phyloP scores from a whole-genome alignment of 2,888 invertebrate species.

The Patella caerulea region DNA sequence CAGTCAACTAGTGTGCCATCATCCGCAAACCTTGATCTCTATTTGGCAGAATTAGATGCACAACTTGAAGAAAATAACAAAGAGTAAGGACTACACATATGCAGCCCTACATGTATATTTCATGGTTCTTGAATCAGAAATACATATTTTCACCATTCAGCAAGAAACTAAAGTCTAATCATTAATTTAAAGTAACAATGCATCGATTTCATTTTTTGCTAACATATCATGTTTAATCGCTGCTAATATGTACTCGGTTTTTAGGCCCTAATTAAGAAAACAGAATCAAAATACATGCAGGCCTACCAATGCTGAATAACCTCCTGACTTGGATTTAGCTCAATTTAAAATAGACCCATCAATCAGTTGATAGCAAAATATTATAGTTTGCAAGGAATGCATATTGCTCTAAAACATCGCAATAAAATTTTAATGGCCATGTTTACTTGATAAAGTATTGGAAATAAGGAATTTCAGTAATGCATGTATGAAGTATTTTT shows the following conservation, averaged over 20 bases:
- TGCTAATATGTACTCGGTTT: too few relatives aligned
- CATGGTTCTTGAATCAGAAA: background rate
- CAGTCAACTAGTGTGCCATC: slow-evolving; percentile 51
- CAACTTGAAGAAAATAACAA: slow-evolving; percentile 57
- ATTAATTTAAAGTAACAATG: background rate
- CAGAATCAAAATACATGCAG: too few relatives aligned
- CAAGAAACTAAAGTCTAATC: background rate
- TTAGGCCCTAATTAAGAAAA: too few relatives aligned
- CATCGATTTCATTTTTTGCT: background rate
- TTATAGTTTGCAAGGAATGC: too few relatives aligned
- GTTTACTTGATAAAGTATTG: background rate
- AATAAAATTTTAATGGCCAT: too few relatives aligned
- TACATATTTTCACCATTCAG: background rate
- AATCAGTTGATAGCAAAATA: too few relatives aligned
- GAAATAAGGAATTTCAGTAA: background rate
- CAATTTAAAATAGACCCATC: too few relatives aligned
- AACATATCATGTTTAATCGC: too few relatives aligned
- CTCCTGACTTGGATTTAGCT: too few relatives aligned
- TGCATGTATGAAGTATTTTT: background rate
- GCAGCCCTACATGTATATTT: background rate
- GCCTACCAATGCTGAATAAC: too few relatives aligned
- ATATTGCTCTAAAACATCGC: too few relatives aligned
- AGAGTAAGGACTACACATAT: slow-evolving; percentile 44
- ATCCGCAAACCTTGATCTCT: slow-evolving; percentile 49
- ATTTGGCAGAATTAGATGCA: slow-evolving; percentile 54